Evolutionary conservation across 53 echinoderm and acorn worm genomes (phyloP), one percentile per base, ranked within the genome.

Genomic region (Patiria pectinifera): DNA sequence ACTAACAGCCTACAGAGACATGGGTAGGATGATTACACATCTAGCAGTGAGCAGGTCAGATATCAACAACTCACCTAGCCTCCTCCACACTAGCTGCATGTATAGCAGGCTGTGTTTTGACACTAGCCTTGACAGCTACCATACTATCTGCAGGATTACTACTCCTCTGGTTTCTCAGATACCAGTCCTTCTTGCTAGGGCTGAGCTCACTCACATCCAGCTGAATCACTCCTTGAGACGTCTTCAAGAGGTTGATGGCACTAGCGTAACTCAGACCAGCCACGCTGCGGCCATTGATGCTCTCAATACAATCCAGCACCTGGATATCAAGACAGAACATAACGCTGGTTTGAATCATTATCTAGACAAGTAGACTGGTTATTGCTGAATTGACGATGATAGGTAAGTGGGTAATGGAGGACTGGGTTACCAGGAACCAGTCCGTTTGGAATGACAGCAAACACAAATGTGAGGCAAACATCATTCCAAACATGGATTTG

Each of bases 261-360:
- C 63, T 80, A 82, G 92, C 85, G 35, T 95, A 93, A 62, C 89
- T 95, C 66, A 90, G 85, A 45, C 90, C 92, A 8, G 93, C 93
- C 62, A 95, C 87, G 69, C 93, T 93, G 66, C 92, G 89, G 7
- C 92, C 92, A 48, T 95, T 95, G 58, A 95, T 95, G 23, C 85
- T 86, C 63, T 93, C 80, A 47, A 95, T 89, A 58, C 91, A 89
- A 83, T 95, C 95, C 43, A 93, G 85, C 19, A 90, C 89, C 93
- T 59, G 60, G 83, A 59, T 11, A 53, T 53, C 53, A 5, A 53
- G 53, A 53, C 53, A 53, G 53, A 53, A 53, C 8, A 2, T 53
- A 53, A 5, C 5, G 53, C 53, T 6, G 53, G 53, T 53, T 53
- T 53, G 6, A 53, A 53, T 53, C 53, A 53, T 53, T 53, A 5